Conservation (phyloP, 2,797 vertebrate genomes). For the Toxotes lorentzi region DNA sequence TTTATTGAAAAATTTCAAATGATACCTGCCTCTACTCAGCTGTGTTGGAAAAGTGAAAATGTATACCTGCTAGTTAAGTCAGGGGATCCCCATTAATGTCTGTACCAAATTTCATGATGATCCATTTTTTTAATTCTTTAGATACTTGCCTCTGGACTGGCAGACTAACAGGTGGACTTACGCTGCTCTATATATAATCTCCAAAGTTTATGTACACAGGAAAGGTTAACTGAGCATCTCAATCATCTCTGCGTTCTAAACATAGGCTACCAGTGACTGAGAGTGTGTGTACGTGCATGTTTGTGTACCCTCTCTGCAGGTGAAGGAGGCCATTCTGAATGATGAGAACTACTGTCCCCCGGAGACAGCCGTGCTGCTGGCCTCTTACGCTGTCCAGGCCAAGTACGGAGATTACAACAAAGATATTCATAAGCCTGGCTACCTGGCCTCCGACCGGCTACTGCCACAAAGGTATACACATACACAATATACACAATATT, state of each 20-base stretch:
- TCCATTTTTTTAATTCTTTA: not conserved
- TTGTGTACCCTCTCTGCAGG: constrained; percentile 61
- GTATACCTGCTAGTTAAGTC: not conserved
- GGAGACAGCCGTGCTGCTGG: constrained; percentile 94
- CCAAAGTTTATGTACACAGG: not conserved
- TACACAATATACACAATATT: not conserved
- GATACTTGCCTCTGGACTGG: not conserved
- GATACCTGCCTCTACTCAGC: not conserved
- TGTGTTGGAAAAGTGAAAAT: not conserved
- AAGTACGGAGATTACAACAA: constrained; percentile 93
- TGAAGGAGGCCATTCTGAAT: constrained; percentile 95
- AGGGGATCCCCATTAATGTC: not conserved
- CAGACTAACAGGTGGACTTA: not conserved
- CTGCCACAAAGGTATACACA: constrained; percentile 90
- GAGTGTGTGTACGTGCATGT: constrained; percentile 1
- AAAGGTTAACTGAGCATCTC: not conserved
- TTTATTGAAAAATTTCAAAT: too few relatives aligned
- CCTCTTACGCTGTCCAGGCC: constrained; percentile 94
- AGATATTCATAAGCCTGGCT: constrained; percentile 91
- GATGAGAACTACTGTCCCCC: constrained; percentile 97
- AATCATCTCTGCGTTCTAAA: not conserved
- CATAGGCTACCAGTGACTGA: not conserved
- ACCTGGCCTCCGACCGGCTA: constrained; percentile 92
- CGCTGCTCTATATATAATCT: not conserved
- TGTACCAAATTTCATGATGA: not conserved